Conservation (phyloP, 2,888 invertebrate genomes). For the Parnassius glacialis region DNA sequence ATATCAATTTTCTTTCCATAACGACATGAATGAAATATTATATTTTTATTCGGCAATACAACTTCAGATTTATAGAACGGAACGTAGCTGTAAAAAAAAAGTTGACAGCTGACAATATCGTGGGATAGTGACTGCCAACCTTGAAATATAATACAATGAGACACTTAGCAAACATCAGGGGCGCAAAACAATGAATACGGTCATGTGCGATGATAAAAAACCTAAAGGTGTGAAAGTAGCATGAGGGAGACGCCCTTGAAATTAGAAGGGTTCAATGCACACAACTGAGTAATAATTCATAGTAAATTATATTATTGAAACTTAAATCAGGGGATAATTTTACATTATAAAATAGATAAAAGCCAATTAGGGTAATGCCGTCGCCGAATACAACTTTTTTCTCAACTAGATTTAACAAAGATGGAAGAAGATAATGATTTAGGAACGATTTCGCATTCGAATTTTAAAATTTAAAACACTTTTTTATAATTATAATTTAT, state of each 20-base stretch:
- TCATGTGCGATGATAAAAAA: slow-evolving; percentile 33
- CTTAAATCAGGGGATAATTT: slow-evolving; percentile 15
- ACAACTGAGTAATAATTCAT: slow-evolving; percentile 3
- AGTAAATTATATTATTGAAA: slow-evolving; percentile 3
- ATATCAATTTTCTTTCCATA: slow-evolving; percentile 1
- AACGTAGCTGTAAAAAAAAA: slow-evolving; percentile 26
- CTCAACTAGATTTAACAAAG: background rate
- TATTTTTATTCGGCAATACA: slow-evolving; percentile 9
- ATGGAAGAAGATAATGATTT: no score
- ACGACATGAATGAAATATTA: slow-evolving; percentile 11
- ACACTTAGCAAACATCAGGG: slow-evolving; percentile 57
- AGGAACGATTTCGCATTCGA: no score
- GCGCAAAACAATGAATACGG: slow-evolving; percentile 39
- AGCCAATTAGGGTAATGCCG: slow-evolving; percentile 5
- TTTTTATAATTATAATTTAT: no score
- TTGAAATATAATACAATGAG: slow-evolving; percentile 49
- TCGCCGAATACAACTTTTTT: background rate
- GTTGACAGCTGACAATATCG: slow-evolving; percentile 42
- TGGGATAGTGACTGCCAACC: slow-evolving; percentile 48
- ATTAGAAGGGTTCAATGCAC: slow-evolving; percentile 15
- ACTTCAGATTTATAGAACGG: slow-evolving; percentile 22
- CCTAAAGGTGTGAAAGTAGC: slow-evolving; percentile 43
- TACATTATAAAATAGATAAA: slow-evolving; percentile 2
- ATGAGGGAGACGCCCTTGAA: slow-evolving; percentile 20
- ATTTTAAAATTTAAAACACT: no score